Percentiles rank a stretch among this genome's conserved stretches.
Conservation (phyloP, 2,113 vertebrate genomes). For the Calidris pygmaea region DNA sequence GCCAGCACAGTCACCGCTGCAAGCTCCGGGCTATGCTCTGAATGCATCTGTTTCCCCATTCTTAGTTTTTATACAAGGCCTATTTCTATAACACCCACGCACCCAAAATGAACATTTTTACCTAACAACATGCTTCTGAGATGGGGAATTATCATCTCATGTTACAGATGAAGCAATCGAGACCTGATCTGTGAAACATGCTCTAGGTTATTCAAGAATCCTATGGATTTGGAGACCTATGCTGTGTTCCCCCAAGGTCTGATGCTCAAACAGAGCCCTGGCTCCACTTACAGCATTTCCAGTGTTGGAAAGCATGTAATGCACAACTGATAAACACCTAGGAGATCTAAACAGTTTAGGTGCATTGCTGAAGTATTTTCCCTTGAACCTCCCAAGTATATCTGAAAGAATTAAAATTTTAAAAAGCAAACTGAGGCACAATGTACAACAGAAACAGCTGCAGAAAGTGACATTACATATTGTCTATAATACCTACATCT, state of each 20-base stretch:
- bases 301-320: neutral
- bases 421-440: neutral
- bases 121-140: neutral
- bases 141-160: neutral
- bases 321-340: neutral
- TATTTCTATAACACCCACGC: accelerated
- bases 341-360: neutral
- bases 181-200: neutral
- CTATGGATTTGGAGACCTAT: neutral
- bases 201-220: neutral
- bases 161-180: neutral
- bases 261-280: neutral
- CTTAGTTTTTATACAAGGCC: neutral
- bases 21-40: neutral
- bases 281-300: neutral
- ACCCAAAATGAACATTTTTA: neutral
- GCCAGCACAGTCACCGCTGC: neutral
- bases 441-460: neutral
- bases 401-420: neutral
- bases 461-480: neutral
- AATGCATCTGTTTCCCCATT: neutral
- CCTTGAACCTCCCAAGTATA: neutral
- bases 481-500: neutral
- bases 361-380: neutral
- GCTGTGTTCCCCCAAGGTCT: neutral